Conservation (phyloP, 2,888 invertebrate genomes). For the Geotrupes spiniger region DNA sequence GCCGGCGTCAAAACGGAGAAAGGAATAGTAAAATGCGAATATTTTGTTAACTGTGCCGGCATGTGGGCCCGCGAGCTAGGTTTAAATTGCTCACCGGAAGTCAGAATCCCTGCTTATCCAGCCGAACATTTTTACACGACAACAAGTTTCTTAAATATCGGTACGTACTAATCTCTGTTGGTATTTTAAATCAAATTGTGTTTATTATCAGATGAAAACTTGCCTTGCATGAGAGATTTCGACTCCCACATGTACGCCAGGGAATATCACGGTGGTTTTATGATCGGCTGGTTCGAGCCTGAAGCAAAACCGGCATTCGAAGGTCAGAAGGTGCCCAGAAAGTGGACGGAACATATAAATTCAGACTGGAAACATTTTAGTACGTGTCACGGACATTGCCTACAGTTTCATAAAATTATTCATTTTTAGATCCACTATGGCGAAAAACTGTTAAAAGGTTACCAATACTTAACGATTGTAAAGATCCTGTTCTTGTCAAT, state of each 20-base stretch:
- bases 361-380: conserved; percentile 63
- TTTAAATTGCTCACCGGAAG: conserved; percentile 55
- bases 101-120: conserved; percentile 67
- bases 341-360: conserved; percentile 55
- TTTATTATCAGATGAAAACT: conserved; percentile 36
- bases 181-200: neutral
- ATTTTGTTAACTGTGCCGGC: conserved; percentile 68
- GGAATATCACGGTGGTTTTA: conserved; percentile 58
- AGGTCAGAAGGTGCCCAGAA: conserved; percentile 48
- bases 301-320: conserved; percentile 64
- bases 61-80: conserved; percentile 66
- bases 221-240: conserved; percentile 63
- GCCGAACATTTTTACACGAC: conserved; percentile 68
- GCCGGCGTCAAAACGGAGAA: conserved; percentile 59
- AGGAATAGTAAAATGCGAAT: conserved; percentile 60
- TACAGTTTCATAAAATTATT: neutral
- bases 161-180: conserved; percentile 7
- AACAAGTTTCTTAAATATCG: conserved; percentile 49
- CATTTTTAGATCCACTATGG: conserved; percentile 54
- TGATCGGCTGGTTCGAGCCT: conserved; percentile 66
- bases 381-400: conserved; percentile 43
- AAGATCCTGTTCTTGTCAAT: conserved; percentile 56
- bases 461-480: conserved; percentile 55
- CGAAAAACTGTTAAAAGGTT: conserved; percentile 55
- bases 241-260: conserved; percentile 63